Base-by-base conservation (phyloP, 2,797 vertebrate species). In the Astyanax mexicanus region DNA sequence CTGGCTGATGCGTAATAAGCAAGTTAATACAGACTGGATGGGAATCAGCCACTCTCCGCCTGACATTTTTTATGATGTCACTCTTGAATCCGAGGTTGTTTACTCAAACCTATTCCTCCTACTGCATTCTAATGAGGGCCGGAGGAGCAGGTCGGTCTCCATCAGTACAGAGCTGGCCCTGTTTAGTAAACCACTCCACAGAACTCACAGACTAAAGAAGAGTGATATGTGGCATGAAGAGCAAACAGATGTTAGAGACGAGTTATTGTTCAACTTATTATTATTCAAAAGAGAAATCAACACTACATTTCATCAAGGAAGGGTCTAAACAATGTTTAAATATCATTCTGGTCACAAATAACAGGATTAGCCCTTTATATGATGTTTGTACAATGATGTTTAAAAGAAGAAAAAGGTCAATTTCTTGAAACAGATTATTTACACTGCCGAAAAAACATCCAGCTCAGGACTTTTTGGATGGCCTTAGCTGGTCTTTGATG, bases 311-410 rank as follows among this genome's bases (percentile, higher is more conserved):
- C 32, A 40, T n/a, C 11, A 42, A 23, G 17, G 19, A 9, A 42
- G 13, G 17, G 44, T 47, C n/a, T 27, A 21, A 54, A 64, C 11
- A 54, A 15, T 23, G 44, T 57, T n/a, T 40, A 35, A 54, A 64
- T 12, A 65, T 19, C 11, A 69, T 9, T n/a, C n/a, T n/a, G n/a
- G n/a, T n/a, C n/a, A n/a, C n/a, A n/a, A n/a, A n/a, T n/a, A n/a
- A n/a, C n/a, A n/a, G n/a, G n/a, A n/a, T 60, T 79, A 79, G 78
- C 47, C 78, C 38, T 74, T 80, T 71, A 15, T 23, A 37, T 40
- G 51, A 10, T 11, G 23, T 35, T 8, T n/a, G n/a, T n/a, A n/a
- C n/a, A n/a, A n/a, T n/a, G n/a, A 45, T 60, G 37, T 73, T 42
- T 49, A 52, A 71, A 55, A 32, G 19, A 17, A 8, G n/a, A 2